Base-by-base conservation (phyloP, 1,140 invertebrate species). In the Aphelenchoides besseyi region DNA sequence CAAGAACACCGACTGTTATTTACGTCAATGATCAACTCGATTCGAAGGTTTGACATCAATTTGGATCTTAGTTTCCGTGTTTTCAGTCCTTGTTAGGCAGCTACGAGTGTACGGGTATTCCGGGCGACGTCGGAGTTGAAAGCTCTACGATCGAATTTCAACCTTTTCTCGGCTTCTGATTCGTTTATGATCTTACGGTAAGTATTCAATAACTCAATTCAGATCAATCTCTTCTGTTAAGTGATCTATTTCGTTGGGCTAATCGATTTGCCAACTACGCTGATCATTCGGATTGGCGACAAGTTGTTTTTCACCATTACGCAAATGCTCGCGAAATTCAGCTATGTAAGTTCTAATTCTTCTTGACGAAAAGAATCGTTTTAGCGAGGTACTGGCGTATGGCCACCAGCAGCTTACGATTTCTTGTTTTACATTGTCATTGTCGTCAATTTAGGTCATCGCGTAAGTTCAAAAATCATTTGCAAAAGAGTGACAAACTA, bases 161-260 rank as follows among this genome's bases (percentile, higher is more conserved):
- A 59, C 18, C 18, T 59, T 5, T 59, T 59, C 18, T 59, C 55
- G 18, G 5, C 55, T 33, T 8, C 55, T 5, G 55, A 59, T 33
- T 5, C 55, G 5, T 59, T 59, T 33, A 59, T 59, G 55, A 59
- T 23, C 18, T 59, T 59, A 33, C 55, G 55, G 55, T 59, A 59
- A 59, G 18, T 23, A 8, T 16, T 28, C 23, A 12, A 5, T 18
- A 29, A 23, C 18, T 29, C 5, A 29, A 29, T 18, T 5, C 5
- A 28, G 18, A 29, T 59, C 5, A 59, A 28, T 8, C 55, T 12
- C 32, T 18, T 28, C 5, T 33, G 16, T 59, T 33, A 8, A 59
- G 55, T 33, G 55, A 59, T 59, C 18, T 59, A 12, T 59, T 59
- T 33, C 55, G 55, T 8, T 59, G 55, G 55, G 55, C 5, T 8